Percentiles rank a stretch among this genome's conserved stretches.
Conservation (phyloP, 2,797 vertebrate species). For the Semotilus atromaculatus region DNA sequence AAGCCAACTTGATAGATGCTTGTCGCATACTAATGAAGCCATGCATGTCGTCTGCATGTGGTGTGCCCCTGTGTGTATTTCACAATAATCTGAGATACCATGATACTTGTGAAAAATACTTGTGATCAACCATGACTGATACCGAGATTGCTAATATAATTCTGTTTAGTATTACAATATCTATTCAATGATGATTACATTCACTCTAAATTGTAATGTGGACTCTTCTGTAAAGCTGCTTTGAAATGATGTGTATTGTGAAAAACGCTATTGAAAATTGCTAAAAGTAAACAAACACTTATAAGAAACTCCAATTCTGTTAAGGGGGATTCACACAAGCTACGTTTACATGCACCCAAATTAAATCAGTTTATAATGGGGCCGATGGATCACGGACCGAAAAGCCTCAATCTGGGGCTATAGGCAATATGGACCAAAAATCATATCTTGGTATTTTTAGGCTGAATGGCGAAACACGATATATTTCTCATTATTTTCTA, state of each 20-base stretch:
- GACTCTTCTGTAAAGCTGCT: too few species aligned
- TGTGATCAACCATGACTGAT: background rate
- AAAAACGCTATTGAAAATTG: background rate
- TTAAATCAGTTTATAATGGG: background rate
- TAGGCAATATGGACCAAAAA: background rate
- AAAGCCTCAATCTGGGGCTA: background rate
- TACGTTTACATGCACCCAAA: background rate
- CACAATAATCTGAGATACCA: background rate
- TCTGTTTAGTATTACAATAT: background rate
- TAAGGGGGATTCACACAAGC: background rate
- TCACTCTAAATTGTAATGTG: too few species aligned
- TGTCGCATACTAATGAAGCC: conserved; percentile 7
- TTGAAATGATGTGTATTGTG: too few species aligned
- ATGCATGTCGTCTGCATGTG: background rate
- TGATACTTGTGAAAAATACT: conserved; percentile 6
- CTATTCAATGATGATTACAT: background rate
- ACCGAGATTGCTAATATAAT: background rate
- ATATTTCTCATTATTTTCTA: background rate
- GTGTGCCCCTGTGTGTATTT: background rate
- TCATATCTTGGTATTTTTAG: background rate
- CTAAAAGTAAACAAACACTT: background rate
- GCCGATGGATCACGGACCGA: background rate
- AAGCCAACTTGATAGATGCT: background rate
- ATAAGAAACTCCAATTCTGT: background rate
- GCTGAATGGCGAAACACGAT: background rate